These are phyloP conservation scores for Cyclophora punctaria DNA, from an alignment of 2,888 invertebrate genomes.

Conservation along the genomic window DNA sequence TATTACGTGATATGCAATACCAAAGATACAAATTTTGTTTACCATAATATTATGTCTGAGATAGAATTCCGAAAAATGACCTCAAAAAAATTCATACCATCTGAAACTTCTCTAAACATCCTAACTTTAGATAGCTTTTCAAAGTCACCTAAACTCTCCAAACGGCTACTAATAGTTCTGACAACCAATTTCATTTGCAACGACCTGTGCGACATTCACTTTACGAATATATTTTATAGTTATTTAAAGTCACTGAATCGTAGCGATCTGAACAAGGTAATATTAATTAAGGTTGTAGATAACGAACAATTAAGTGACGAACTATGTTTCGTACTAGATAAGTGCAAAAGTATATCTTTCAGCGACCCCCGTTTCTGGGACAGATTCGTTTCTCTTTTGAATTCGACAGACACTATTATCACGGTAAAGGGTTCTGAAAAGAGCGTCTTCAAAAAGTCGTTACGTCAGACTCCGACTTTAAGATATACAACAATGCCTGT, in stretches of 20 bases:
- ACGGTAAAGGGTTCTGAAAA: slow-evolving; percentile 62
- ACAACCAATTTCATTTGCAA: slow-evolving; percentile 73
- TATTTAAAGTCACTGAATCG: slow-evolving; percentile 66
- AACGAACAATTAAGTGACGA: slow-evolving; percentile 67
- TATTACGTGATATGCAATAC: slow-evolving; percentile 91
- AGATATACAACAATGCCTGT: slow-evolving; percentile 76
- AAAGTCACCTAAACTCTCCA: slow-evolving; percentile 66
- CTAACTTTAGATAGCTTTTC: slow-evolving; percentile 68
- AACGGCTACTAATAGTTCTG: slow-evolving; percentile 74
- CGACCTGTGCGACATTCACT: slow-evolving; percentile 65
- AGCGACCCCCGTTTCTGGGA: slow-evolving; percentile 91
- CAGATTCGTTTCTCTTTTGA: slow-evolving; percentile 85
- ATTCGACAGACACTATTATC: slow-evolving; percentile 76
- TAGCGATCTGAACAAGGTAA: slow-evolving; percentile 62
- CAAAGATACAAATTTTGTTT: slow-evolving; percentile 83
- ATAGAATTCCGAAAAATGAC: slow-evolving; percentile 82
- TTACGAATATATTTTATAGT: slow-evolving; percentile 68
- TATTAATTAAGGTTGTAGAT: slow-evolving; percentile 65
- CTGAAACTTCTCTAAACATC: slow-evolving; percentile 79
- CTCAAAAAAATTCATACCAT: slow-evolving; percentile 81
- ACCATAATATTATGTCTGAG: slow-evolving; percentile 80
- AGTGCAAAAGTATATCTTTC: slow-evolving; percentile 81
- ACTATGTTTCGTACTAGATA: slow-evolving; percentile 62
- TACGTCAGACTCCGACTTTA: slow-evolving; percentile 63
- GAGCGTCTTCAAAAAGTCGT: slow-evolving; percentile 69